phyloP scores from a whole-genome alignment of 2,888 invertebrate species.

The Agrotis segetum region DNA sequence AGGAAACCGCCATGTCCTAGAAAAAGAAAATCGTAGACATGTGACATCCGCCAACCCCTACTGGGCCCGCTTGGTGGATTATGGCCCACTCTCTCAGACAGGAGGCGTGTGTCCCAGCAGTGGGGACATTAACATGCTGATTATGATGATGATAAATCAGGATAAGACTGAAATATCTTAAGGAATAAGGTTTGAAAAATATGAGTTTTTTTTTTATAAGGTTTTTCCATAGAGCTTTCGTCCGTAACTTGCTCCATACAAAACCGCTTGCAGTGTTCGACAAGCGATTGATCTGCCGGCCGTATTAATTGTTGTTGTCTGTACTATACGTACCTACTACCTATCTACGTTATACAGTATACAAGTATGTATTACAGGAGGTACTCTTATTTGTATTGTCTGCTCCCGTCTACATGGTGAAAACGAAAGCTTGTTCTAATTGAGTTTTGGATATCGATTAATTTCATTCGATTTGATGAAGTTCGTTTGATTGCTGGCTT shows the following conservation, averaged over 20 bases:
- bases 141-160: no score
- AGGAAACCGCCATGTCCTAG: no score
- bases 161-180: no score
- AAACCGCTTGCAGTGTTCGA: slow-evolving; percentile 85
- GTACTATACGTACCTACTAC: slow-evolving; percentile 68
- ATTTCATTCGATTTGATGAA: slow-evolving; percentile 2
- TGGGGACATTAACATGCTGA: no score
- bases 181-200: no score
- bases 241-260: slow-evolving; percentile 64
- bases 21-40: no score
- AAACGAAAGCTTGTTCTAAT: slow-evolving; percentile 46
- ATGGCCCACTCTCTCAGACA: no score
- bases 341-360: slow-evolving; percentile 40
- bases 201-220: no score
- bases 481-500: slow-evolving; percentile 3
- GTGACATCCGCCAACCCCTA: no score
- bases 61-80: no score
- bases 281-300: slow-evolving; percentile 89
- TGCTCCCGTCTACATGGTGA: slow-evolving; percentile 35
- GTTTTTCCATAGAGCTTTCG: background rate
- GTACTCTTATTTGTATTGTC: slow-evolving; percentile 51
- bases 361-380: slow-evolving; percentile 25
- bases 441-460: slow-evolving; percentile 32
- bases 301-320: slow-evolving; percentile 88
- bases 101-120: no score